Conservation (phyloP, 2,797 vertebrate genomes). For the Pantherophis alleghaniensis region DNA sequence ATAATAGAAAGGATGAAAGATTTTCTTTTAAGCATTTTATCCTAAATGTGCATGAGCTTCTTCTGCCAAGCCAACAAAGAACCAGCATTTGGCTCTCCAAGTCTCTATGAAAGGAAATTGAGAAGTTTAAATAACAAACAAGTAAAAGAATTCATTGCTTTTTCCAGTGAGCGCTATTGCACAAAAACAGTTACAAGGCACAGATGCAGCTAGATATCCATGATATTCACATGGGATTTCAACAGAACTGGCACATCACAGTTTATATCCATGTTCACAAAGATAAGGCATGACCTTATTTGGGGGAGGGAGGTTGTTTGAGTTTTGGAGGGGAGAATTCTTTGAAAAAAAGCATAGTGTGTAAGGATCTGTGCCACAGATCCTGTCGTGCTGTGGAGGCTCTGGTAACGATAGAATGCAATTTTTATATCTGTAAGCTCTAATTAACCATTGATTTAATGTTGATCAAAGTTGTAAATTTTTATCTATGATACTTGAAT, state of each 20-base stretch:
- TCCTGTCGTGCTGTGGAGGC: background rate
- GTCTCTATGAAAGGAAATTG: background rate
- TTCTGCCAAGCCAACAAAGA: background rate
- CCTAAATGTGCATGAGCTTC: background rate
- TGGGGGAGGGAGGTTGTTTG: background rate
- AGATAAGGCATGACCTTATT: background rate
- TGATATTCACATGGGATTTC: background rate
- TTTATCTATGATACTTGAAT: background rate
- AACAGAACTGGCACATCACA: background rate
- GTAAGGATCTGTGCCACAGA: background rate
- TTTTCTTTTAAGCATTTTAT: background rate
- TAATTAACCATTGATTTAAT: background rate
- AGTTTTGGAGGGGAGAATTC: background rate
- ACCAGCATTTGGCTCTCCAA: background rate
- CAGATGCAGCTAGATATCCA: background rate
- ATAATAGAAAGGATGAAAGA: background rate
- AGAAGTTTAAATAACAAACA: background rate
- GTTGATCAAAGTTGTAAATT: background rate
- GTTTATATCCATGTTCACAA: background rate
- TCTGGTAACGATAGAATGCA: background rate
- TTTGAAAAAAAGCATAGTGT: background rate
- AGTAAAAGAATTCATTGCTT: background rate
- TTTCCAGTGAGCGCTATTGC: background rate
- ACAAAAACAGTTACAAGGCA: background rate
- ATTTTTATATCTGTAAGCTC: background rate